These are phyloP conservation scores for Amblyopsis hoosieri DNA, from an alignment of 2,797 vertebrate genomes.

Conservation along the genomic window DNA sequence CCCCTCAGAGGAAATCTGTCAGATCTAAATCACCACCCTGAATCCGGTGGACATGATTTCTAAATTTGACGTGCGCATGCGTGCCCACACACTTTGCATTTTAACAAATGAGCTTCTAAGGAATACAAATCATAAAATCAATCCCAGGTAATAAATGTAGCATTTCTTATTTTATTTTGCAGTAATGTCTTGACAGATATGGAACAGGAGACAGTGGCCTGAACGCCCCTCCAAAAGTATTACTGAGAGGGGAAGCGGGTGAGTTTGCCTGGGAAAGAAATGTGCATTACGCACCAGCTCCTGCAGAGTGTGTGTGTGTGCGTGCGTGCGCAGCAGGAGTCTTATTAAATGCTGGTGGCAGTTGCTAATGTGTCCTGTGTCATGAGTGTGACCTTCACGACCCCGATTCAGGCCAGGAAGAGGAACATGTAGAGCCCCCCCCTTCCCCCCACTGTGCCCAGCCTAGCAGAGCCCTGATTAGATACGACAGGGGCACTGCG, in stretches of 20 bases:
- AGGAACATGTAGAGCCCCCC: constrained; percentile 8
- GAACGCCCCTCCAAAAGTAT: constrained; percentile 1
- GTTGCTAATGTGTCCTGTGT: constrained; percentile 27
- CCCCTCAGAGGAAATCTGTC: no score
- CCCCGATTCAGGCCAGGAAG: constrained; percentile 62
- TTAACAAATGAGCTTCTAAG: no score
- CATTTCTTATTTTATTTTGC: constrained; percentile 4
- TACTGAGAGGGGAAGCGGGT: no score
- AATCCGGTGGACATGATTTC: no score
- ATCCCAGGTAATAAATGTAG: no score
- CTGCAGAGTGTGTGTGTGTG: not conserved
- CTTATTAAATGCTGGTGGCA: not conserved
- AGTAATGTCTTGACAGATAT: constrained; percentile 49
- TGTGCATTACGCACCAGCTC: not conserved
- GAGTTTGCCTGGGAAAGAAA: not conserved
- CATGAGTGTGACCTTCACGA: constrained; percentile 31
- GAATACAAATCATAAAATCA: no score
- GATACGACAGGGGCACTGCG: constrained; percentile 64
- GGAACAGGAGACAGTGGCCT: constrained; percentile 44
- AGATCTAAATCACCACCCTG: no score
- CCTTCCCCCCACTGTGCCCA: constrained; percentile 64
- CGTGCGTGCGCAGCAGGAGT: not conserved
- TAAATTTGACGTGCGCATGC: no score
- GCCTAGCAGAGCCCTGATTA: constrained; percentile 62
- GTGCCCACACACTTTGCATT: no score